A percentile compares a stretch with the other conserved stretches of the same genome.
Evolutionary conservation across 1,140 invertebrate genomes (phyloP).

Genomic region (Drosophila lacertosa): DNA sequence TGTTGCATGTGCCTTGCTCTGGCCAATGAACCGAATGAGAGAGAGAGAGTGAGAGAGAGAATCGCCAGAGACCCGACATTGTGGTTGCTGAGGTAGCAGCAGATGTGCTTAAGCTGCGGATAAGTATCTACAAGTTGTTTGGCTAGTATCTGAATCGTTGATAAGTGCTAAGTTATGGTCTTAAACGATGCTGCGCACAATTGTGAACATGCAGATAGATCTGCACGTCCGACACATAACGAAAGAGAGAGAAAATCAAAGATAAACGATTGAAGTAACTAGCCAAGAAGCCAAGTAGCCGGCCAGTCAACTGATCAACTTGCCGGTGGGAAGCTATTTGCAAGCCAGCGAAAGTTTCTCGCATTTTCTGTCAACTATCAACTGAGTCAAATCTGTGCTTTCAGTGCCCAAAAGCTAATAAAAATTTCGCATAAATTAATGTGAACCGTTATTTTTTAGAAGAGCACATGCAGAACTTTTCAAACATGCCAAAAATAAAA

Average conservation of each 20-base stretch:
- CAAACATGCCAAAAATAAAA: too few species aligned
- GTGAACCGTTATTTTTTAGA: constrained; percentile 36
- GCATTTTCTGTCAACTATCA: constrained; percentile 7
- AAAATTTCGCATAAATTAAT: constrained; percentile 69
- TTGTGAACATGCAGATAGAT: constrained; percentile 25
- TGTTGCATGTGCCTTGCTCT: constrained; percentile 66
- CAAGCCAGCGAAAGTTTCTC: constrained; percentile 36
- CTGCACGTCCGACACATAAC: neutral
- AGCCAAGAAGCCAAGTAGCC: constrained; percentile 3
- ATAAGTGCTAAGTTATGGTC: constrained; percentile 54
- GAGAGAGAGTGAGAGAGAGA: too few species aligned
- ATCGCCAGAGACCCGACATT: constrained; percentile 18
- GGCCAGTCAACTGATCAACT: neutral
- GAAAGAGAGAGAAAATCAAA: neutral
- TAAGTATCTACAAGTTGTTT: constrained; percentile 56
- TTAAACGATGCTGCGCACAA: constrained; percentile 36
- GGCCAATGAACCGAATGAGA: constrained; percentile 63
- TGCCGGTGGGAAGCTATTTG: constrained; percentile 20
- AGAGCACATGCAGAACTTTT: neutral
- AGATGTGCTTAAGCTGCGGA: constrained; percentile 49
- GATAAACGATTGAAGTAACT: constrained; percentile 25
- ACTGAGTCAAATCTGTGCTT: constrained; percentile 24
- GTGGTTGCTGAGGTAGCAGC: constrained; percentile 29
- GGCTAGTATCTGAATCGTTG: constrained; percentile 50
- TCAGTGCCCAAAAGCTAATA: constrained; percentile 52